These are phyloP conservation scores for Crotalus tigris DNA, from an alignment of 2,113 vertebrate genomes.

Conservation along the genomic window DNA sequence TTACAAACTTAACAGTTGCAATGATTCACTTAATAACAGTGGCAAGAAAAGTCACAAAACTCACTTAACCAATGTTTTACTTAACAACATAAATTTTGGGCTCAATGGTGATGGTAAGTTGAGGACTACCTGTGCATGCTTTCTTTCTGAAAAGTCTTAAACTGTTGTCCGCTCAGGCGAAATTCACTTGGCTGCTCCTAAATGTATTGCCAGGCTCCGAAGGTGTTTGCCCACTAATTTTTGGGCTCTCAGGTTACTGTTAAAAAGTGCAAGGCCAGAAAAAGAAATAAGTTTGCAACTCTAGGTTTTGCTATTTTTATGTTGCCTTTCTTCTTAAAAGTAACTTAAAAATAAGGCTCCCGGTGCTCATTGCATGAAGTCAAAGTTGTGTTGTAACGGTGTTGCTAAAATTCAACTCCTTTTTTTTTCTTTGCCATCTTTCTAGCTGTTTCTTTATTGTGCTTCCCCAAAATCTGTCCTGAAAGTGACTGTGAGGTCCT, in stretches of 20 bases:
- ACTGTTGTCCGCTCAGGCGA: background rate
- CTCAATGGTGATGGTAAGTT: background rate
- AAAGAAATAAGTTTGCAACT: background rate
- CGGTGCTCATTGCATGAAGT: background rate
- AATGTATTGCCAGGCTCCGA: background rate
- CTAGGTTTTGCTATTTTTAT: background rate
- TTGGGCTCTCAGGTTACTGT: background rate
- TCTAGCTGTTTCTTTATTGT: background rate
- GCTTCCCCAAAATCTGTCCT: background rate
- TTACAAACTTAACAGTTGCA: background rate
- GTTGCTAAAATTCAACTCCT: background rate
- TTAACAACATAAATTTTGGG: background rate
- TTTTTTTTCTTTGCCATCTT: no score
- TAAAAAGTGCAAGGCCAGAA: background rate
- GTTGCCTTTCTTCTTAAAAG: background rate
- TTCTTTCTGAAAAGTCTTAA: background rate
- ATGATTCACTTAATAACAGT: background rate
- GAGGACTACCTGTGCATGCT: background rate
- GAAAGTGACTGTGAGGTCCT: background rate
- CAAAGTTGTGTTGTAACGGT: background rate
- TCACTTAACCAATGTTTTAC: background rate
- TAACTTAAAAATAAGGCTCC: background rate
- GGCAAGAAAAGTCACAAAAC: background rate
- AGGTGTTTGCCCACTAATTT: background rate
- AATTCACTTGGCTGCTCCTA: background rate